Base-by-base conservation (phyloP, 2,113 vertebrate genomes). In the Pelobates fuscus region DNA sequence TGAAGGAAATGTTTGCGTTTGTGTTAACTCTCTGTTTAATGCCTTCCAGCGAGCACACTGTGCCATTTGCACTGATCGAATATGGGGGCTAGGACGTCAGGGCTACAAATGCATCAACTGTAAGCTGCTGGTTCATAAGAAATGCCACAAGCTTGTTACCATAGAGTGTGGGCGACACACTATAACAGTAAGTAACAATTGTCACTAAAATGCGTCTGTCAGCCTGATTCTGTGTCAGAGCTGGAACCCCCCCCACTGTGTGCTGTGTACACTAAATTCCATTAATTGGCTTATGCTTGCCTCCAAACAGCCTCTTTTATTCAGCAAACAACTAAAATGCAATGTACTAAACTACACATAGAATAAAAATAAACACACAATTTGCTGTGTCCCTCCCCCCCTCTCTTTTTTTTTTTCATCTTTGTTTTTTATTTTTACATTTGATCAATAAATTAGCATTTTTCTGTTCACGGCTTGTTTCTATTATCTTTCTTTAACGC, bases 41-140 rank as follows among this genome's bases (percentile, higher is more conserved):
- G 17, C 1, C 78, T 71, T 80, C 60, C 87, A 99, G 97, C 93
- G 97, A 79, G 97, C 97, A 52, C 95, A 98, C 80, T 99, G 97
- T 84, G 95, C 97, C 82, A 98, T 98, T 90, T 99, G 97, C 79
- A 94, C 93, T 0, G 97, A 99, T 81, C 90, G 97, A 29, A 99
- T 99, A 81, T 99, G 97, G 97, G 97, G 97, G 64, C 90, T 99
- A 63, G 97, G 97, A 26, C 92, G 97, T 73, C 97, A 99, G 80
- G 97, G 97, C 6, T 99, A 98, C 83, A 99, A 99, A 79, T 99
- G 97, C 83, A 98, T 98, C 91, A 99, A 96, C 80, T 99, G 97
- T 86, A 99, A 99, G 83, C 94, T 99, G 70, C 90, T 99, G 27
- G 97, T 99, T 58, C 97, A 99, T 85, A 99, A 99, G 88, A 98